Percentiles rank a stretch among this genome's conserved stretches.
These are phyloP conservation scores for Nomia melanderi DNA, from an alignment of 1,140 invertebrate species.

Conservation along the genomic window DNA sequence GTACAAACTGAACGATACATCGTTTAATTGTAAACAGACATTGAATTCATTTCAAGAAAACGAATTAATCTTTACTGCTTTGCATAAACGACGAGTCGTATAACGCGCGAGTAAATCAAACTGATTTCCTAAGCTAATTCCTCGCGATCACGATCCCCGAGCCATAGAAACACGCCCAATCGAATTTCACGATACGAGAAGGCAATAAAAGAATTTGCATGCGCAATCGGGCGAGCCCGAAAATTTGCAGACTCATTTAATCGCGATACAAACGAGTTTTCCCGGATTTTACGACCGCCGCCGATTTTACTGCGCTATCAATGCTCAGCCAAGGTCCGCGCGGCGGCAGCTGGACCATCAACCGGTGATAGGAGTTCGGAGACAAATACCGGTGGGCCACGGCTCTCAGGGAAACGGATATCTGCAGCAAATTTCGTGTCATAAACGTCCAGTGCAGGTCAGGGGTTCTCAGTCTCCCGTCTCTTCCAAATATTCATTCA, in stretches of 20 bases:
- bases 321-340: neutral
- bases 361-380: neutral
- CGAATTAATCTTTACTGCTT: too few relatives aligned
- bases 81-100: too few relatives aligned
- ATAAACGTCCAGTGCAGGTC: slow-evolving; percentile 34
- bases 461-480: slow-evolving; percentile 16
- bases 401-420: slow-evolving; percentile 31
- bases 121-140: too few relatives aligned
- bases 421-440: slow-evolving; percentile 42
- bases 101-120: too few relatives aligned
- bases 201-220: neutral
- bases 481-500: slow-evolving; percentile 32
- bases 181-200: too few relatives aligned
- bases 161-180: too few relatives aligned
- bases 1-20: too few relatives aligned
- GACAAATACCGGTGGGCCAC: neutral
- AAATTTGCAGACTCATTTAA: neutral
- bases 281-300: neutral
- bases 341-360: neutral
- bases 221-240: neutral
- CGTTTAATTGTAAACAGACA: too few relatives aligned
- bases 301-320: slow-evolving; percentile 19
- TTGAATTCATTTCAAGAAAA: too few relatives aligned
- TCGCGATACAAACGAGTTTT: too few relatives aligned
- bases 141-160: too few relatives aligned